phyloP scores from a whole-genome alignment of 1,140 invertebrate genomes.

The Venustaconcha ellipsiformis region DNA sequence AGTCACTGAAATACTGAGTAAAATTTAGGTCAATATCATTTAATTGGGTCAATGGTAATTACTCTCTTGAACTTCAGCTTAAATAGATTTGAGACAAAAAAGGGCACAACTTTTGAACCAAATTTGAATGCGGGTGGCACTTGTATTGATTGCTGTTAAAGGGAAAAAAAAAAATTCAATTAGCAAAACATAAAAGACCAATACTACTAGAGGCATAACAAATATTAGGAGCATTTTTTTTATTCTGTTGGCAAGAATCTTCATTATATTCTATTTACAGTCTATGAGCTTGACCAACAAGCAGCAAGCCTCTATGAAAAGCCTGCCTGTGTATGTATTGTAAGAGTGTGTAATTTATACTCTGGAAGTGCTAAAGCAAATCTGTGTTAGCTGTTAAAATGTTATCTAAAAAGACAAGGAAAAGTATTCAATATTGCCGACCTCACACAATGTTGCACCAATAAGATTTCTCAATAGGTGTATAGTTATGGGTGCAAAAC shows the following conservation, averaged over 20 bases:
- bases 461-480: neutral
- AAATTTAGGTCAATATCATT: neutral
- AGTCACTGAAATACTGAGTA: conserved; percentile 17
- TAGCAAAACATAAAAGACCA: neutral
- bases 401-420: neutral
- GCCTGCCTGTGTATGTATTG: conserved; percentile 37
- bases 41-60: neutral
- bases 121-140: neutral
- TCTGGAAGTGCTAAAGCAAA: conserved; percentile 25
- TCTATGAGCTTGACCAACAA: conserved; percentile 27
- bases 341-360: conserved; percentile 3
- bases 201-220: no score
- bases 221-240: neutral
- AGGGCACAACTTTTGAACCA: neutral
- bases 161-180: neutral
- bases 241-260: neutral
- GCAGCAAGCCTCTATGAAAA: conserved; percentile 41
- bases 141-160: neutral
- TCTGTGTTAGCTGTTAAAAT: conserved; percentile 34
- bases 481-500: neutral
- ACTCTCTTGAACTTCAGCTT: neutral
- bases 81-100: neutral
- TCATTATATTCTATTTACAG: neutral
- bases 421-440: neutral
- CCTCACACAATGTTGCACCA: neutral